These are phyloP conservation scores for Pterostichus niger DNA, from an alignment of 2,888 invertebrate genomes.

Conservation along the genomic window DNA sequence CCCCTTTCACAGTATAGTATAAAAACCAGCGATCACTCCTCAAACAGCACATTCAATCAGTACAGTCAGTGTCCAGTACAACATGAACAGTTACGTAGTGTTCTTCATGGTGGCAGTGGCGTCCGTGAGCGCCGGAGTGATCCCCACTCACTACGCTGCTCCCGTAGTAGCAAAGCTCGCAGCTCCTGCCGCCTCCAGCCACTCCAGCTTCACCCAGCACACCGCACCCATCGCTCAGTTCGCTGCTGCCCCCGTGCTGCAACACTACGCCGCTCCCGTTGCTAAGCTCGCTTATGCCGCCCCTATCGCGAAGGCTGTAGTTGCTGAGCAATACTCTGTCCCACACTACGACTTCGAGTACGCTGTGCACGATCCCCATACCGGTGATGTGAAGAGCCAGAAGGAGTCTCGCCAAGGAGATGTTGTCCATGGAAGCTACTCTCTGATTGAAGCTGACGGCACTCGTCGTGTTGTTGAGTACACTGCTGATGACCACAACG, in stretches of 20 bases:
- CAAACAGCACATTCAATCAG: conserved; percentile 53
- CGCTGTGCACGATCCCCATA: conserved; percentile 77
- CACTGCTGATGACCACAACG: conserved; percentile 78
- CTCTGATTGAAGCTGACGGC: conserved; percentile 79
- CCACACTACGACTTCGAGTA: conserved; percentile 78
- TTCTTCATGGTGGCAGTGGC: conserved; percentile 74
- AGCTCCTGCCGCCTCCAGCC: conserved; percentile 75
- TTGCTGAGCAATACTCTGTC: conserved; percentile 74
- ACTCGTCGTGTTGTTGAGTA: conserved; percentile 78
- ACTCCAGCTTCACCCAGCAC: conserved; percentile 59
- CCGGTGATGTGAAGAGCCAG: conserved; percentile 79
- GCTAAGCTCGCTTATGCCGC: conserved; percentile 68
- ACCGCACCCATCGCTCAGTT: conserved; percentile 76
- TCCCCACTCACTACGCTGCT: conserved; percentile 63
- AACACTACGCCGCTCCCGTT: conserved; percentile 51
- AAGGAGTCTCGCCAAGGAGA: conserved; percentile 79
- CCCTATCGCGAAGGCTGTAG: conserved; percentile 71
- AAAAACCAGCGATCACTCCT: conserved; percentile 26
- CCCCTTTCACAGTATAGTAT: conserved; percentile 1
- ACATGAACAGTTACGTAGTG: conserved; percentile 69
- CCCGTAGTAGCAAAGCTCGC: conserved; percentile 71
- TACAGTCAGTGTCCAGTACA: conserved; percentile 14
- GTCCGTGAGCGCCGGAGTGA: conserved; percentile 57
- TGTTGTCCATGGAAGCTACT: conserved; percentile 78
- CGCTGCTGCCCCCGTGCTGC: conserved; percentile 68